phyloP scores from a whole-genome alignment of 2,888 invertebrate genomes.

The Lymantria monacha region DNA sequence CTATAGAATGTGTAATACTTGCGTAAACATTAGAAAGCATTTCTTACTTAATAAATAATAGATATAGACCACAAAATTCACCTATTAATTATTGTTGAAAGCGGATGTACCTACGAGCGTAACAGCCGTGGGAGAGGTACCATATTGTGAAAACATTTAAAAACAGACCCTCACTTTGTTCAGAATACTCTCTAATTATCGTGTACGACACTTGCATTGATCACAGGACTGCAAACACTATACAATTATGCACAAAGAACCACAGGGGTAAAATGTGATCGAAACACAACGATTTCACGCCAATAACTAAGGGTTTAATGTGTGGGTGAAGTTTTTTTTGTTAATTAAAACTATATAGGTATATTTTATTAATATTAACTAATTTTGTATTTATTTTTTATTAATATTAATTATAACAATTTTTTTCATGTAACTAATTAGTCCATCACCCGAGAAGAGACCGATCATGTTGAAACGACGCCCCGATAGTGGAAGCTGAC shows the following conservation, averaged over 20 bases:
- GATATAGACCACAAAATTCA: too few species aligned
- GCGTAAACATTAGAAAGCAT: too few species aligned
- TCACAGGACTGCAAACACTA: conserved; percentile 8
- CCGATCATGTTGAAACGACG: too few species aligned
- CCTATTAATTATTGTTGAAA: neutral
- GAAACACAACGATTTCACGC: neutral
- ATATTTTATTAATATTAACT: too few species aligned
- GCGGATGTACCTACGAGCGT: conserved; percentile 12
- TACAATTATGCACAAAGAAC: conserved; percentile 1
- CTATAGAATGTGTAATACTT: too few species aligned
- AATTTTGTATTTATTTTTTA: too few species aligned
- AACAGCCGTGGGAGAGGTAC: conserved; percentile 25
- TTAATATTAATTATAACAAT: too few species aligned
- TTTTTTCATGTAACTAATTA: too few species aligned
- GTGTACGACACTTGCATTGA: conserved; percentile 15
- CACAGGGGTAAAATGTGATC: neutral
- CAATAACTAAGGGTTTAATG: neutral
- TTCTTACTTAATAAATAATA: neutral
- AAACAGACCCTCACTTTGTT: conserved; percentile 20
- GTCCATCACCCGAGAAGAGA: too few species aligned
- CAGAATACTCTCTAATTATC: conserved; percentile 20
- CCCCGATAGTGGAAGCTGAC: too few species aligned
- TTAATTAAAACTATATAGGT: too few species aligned
- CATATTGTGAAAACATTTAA: conserved; percentile 31
- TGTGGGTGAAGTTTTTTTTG: too few species aligned